phyloP scores from a whole-genome alignment of 2,797 vertebrate species.

The Arremon aurantiirostris region DNA sequence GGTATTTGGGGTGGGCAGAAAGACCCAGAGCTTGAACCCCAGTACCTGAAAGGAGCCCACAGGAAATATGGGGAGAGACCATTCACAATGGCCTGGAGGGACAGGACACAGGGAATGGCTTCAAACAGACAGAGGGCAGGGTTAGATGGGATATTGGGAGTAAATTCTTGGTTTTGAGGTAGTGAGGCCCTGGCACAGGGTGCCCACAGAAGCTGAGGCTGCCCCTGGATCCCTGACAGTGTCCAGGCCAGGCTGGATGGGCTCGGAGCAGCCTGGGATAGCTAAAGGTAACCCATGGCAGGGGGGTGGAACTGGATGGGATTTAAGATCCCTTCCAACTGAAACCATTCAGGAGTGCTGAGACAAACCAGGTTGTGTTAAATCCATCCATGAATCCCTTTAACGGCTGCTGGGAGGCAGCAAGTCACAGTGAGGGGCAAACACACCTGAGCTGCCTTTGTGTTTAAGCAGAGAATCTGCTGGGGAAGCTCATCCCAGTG shows the following conservation, averaged over 20 bases:
- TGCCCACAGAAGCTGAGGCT: background rate
- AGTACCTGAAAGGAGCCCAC: background rate
- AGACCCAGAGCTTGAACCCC: background rate
- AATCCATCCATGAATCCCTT: background rate
- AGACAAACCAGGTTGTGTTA: background rate
- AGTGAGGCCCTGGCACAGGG: fast-evolving
- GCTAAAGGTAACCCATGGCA: background rate
- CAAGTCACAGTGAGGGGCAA: background rate
- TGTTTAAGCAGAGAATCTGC: background rate
- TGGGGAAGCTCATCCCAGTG: background rate
- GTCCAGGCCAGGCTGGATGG: fast-evolving
- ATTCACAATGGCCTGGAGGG: background rate
- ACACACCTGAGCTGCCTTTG: background rate
- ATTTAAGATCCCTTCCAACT: background rate
- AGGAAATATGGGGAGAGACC: background rate
- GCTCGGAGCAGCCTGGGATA: fast-evolving
- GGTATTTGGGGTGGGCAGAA: background rate
- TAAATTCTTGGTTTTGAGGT: fast-evolving
- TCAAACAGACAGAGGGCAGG: background rate
- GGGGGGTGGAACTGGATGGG: background rate
- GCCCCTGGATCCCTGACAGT: background rate
- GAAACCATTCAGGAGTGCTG: background rate
- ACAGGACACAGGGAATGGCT: background rate
- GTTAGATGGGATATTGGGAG: background rate
- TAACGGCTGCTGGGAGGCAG: background rate